Base-by-base conservation (phyloP, 2,113 vertebrate genomes). In the Chitala chitala region DNA sequence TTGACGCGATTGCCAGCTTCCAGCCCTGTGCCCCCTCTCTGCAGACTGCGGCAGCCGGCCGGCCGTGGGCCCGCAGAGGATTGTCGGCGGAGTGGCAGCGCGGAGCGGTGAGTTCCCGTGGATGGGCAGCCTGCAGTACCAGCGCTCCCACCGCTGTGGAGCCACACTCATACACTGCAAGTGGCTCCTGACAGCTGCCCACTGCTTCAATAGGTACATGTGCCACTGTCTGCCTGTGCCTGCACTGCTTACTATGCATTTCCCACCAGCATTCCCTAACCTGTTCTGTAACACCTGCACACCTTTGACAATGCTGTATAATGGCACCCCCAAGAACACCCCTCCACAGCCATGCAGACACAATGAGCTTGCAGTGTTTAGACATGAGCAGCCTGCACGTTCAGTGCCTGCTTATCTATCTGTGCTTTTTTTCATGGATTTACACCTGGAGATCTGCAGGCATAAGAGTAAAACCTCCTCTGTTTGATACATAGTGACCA, bases 161-260 rank as follows among this genome's bases (percentile, higher is more conserved):
- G 94, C 95, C 0, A 94, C 95, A 0, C 92, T 99, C 53, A 92
- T 98, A 48, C 92, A 95, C 0, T 89, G 88, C 46, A 91, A 85
- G 64, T 99, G 96, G 96, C 87, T 99, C 75, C 86, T 98, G 69
- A 94, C 95, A 0, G 96, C 95, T 0, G 95, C 95, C 0, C 95
- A 98, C 83, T 98, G 96, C 87, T 93, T 99, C 4, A 93, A 91
- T 53, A 82, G 86, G 94, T 96, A 89, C 77, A 77, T 38, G 24
- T 6, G 22, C 20, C 36, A 26, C 36, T 50, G 20, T 70, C 36
- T 48, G 46, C 1, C 9, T 38, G 15, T 36, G 10, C 20, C 33
- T 1, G 31, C 9, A 9, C 24, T 38, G 48, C 75, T 54, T 20
- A 7, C 44, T 31, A 42, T 31, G 48, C 42, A 70, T 7, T 5